Base-by-base conservation (phyloP, 2,888 invertebrate genomes). In the Drosophila hamatofila region DNA sequence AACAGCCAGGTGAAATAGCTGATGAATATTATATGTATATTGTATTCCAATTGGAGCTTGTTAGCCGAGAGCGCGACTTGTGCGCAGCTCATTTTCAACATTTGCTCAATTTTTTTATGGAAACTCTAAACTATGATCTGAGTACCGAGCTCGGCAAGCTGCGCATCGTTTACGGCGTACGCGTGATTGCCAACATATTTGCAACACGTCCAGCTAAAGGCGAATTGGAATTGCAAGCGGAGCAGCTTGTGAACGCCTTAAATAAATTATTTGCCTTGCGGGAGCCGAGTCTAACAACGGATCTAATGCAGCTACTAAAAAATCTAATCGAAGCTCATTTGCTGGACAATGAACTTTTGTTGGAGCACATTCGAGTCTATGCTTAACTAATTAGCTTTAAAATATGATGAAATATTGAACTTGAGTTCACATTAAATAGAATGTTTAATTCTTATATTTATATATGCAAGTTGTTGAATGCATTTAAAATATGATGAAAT, bases 21-120 rank as follows among this genome's bases (percentile, higher is more conserved):
- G 83, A 76, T 7, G 88, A 90, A 56, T 91, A 91, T 68, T 89
- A 87, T 21, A 76, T 92, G 71, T 88, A 82, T 56, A 84, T 92
- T 1, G 35, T 92, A 16, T 88, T 89, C 58, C 77, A 91, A 25
- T 42, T 76, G 16, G 70, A 75, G 14, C 7, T 89, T 3, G 33
- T 75, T 9, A 30, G 5, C 3, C 7, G 41, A n/a, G 57, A 72
- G 16, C n/a, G 2, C 0, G 48, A 66, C 0, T 35, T 72, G 9
- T 55, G 51, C 27, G 49, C 37, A 1, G 18, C 37, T 18, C 77
- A 59, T 39, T 66, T 33, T 46, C 58, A 55, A 3, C 58, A 46
- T 48, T 82, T 39, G 48, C 63, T 33, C 12, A 63, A 27, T 7
- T 80, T 39, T 70, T 90, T 63, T 37, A 56, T 62, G 25, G 41